Percentiles rank a stretch among this genome's conserved stretches.
Conservation (phyloP, 1,140 invertebrate species). For the Stegodyphus mimosarum region DNA sequence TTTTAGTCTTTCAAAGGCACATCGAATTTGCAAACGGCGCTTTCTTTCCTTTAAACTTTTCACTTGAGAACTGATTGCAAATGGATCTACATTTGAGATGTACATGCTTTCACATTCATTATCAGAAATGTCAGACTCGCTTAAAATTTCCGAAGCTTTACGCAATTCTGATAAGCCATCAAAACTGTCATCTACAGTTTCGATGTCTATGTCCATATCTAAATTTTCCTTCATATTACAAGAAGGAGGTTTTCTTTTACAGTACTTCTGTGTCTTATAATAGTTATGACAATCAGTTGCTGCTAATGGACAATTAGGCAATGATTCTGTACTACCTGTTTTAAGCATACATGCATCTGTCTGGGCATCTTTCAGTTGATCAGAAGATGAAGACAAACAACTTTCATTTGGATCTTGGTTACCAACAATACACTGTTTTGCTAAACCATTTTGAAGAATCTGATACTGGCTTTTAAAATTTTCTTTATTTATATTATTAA, state of each 20-base stretch:
- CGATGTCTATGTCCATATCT: conserved; percentile 23
- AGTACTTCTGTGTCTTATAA: neutral
- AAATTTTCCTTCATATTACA: neutral
- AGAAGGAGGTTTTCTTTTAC: conserved; percentile 17
- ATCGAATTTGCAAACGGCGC: neutral
- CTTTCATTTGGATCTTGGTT: no score
- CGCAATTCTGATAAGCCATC: neutral
- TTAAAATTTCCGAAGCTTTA: neutral
- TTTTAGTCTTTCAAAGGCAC: conserved; percentile 10
- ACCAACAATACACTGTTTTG: no score
- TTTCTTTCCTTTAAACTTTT: conserved; percentile 22
- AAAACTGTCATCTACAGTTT: conserved; percentile 32
- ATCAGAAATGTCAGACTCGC: conserved; percentile 6
- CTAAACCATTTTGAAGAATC: neutral
- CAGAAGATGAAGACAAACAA: no score
- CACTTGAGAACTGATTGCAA: neutral
- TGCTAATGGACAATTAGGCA: neutral
- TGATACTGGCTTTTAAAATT: neutral
- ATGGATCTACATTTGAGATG: neutral
- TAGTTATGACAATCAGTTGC: conserved; percentile 1
- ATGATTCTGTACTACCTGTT: neutral
- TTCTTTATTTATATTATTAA: neutral
- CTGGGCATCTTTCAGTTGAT: neutral
- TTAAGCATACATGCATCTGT: neutral
- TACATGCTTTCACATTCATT: neutral